These are phyloP conservation scores for Tolypeutes matacus DNA, from an alignment of 2,797 vertebrate species.

Conservation along the genomic window DNA sequence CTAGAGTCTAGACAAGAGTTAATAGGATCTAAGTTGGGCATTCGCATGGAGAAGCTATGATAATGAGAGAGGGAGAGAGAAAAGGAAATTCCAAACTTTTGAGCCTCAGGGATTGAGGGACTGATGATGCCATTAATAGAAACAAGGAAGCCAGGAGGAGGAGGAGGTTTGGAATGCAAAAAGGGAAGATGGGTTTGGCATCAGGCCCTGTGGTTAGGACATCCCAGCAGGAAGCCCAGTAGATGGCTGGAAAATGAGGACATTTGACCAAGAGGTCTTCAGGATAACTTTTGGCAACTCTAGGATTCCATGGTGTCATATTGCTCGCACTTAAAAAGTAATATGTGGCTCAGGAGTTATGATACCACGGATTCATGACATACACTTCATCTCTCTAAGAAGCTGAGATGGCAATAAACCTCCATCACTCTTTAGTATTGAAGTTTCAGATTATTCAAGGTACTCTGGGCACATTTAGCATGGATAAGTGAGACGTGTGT, in stretches of 20 bases:
- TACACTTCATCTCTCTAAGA: background rate
- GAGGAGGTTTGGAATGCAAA: background rate
- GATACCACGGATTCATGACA: constrained; percentile 24
- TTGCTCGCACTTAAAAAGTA: background rate
- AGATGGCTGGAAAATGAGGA: background rate
- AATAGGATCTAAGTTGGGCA: background rate
- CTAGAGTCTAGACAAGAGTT: background rate
- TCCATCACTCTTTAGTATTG: constrained; percentile 57
- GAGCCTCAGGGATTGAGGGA: background rate
- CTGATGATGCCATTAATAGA: background rate
- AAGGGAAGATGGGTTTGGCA: constrained; percentile 33
- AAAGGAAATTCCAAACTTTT: constrained; percentile 36
- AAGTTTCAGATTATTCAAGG: constrained; percentile 67
- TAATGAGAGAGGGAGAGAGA: background rate
- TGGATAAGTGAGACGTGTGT: constrained; percentile 31
- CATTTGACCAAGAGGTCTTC: background rate
- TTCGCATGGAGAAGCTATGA: background rate
- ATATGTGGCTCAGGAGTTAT: background rate
- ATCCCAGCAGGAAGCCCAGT: background rate
- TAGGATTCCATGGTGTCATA: background rate
- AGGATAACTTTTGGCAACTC: background rate
- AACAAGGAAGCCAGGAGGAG: background rate
- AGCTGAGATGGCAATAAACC: constrained; percentile 49
- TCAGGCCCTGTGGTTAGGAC: background rate
- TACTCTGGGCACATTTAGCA: constrained; percentile 44